phyloP scores from a whole-genome alignment of 2,888 invertebrate species.

The Patella pellucida region DNA sequence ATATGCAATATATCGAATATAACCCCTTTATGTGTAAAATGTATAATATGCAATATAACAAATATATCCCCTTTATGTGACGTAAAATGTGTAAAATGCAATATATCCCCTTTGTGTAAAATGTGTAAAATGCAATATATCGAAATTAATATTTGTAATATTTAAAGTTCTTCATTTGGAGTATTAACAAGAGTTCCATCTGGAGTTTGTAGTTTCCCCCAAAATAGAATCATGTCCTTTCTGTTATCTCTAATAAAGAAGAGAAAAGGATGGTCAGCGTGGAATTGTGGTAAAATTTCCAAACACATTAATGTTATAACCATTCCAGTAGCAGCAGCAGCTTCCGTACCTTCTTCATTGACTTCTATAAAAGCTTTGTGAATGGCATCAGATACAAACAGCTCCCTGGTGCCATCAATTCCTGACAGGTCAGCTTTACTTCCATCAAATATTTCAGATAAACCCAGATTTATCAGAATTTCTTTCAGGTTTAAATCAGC shows the following conservation, averaged over 20 bases:
- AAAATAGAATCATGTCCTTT: conserved; percentile 43
- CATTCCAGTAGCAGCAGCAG: conserved; percentile 63
- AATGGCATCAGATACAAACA: conserved; percentile 58
- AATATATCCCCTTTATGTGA: too few relatives aligned
- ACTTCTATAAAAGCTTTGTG: conserved; percentile 69
- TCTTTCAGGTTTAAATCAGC: conserved; percentile 42
- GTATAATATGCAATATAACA: too few relatives aligned
- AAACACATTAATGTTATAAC: conserved; percentile 37
- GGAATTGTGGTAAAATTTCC: conserved; percentile 33
- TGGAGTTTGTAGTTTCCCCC: conserved; percentile 29
- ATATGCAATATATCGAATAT: too few relatives aligned
- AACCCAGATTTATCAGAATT: conserved; percentile 50
- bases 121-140: too few relatives aligned
- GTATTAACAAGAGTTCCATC: neutral
- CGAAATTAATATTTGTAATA: too few relatives aligned
- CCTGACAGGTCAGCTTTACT: conserved; percentile 60
- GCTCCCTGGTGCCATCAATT: conserved; percentile 45
- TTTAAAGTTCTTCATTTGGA: too few relatives aligned
- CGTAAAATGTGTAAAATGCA: too few relatives aligned
- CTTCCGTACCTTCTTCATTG: conserved; percentile 67
- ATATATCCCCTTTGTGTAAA: too few relatives aligned
- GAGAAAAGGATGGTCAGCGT: conserved; percentile 63
- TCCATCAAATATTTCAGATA: conserved; percentile 56
- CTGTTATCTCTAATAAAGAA: conserved; percentile 55
- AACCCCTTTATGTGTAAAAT: too few relatives aligned